A percentile compares a stretch with the other conserved stretches of the same genome.
Conservation (phyloP, 2,888 invertebrate species). For the Aspidapion aeneum region DNA sequence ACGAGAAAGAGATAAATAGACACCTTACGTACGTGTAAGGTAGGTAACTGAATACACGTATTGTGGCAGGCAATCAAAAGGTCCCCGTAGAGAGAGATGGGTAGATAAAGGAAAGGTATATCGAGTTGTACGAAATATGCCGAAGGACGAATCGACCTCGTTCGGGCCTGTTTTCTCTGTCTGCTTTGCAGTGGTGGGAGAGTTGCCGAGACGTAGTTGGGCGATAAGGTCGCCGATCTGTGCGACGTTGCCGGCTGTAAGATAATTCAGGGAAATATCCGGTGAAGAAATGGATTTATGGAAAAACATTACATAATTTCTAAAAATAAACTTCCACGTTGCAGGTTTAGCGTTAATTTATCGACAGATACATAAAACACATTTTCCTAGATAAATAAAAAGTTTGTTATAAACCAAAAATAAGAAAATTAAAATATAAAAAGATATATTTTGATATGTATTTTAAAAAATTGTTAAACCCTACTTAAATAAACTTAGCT, state of each 20-base stretch:
- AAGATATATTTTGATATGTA: too few relatives aligned
- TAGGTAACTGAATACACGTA: constrained; percentile 36
- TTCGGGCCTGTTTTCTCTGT: constrained; percentile 32
- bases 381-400: too few relatives aligned
- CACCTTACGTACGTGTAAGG: constrained; percentile 33
- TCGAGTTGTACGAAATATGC: constrained; percentile 44
- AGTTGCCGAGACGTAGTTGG: constrained; percentile 9
- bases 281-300: neutral
- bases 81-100: constrained; percentile 42
- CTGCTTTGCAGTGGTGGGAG: constrained; percentile 26
- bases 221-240: constrained; percentile 6
- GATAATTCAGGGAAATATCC: neutral
- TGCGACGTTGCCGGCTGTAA: constrained; percentile 10
- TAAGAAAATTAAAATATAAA: too few relatives aligned
- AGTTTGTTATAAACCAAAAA: too few relatives aligned
- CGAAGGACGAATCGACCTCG: constrained; percentile 32
- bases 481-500: too few relatives aligned
- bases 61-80: constrained; percentile 42
- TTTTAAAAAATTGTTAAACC: too few relatives aligned
- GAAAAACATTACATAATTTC: neutral
- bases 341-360: too few relatives aligned
- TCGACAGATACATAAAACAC: too few relatives aligned
- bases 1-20: constrained; percentile 32
- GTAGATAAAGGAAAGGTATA: constrained; percentile 46
- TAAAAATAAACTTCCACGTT: neutral